phyloP scores from a whole-genome alignment of 2,113 vertebrate genomes.

The Tonatia bakeri region DNA sequence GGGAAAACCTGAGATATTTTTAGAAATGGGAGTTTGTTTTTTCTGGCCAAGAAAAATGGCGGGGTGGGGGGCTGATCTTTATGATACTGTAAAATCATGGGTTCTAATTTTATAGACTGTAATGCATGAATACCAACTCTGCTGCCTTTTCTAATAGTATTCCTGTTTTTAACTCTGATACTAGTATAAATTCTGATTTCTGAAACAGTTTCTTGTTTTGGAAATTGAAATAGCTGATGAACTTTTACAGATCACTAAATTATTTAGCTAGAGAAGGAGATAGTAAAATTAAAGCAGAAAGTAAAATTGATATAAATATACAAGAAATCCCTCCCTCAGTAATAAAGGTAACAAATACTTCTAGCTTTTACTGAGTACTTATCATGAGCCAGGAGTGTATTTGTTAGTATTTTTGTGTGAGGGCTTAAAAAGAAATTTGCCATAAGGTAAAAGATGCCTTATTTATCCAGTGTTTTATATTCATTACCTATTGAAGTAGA shows the following conservation, averaged over 20 bases:
- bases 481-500: background rate
- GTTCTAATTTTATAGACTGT: conserved; percentile 37
- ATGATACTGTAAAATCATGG: conserved; percentile 45
- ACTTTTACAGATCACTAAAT: background rate
- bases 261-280: conserved; percentile 2
- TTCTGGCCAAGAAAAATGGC: background rate
- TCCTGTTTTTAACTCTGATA: background rate
- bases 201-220: background rate
- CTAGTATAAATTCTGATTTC: background rate
- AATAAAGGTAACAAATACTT: background rate
- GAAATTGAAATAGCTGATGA: background rate
- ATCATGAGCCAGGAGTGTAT: background rate
- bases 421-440: background rate
- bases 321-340: background rate
- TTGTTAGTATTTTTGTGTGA: background rate
- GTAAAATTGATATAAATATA: background rate
- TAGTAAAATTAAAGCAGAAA: background rate
- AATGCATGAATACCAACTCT: background rate
- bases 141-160: conserved; percentile 26
- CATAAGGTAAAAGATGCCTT: background rate
- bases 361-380: background rate
- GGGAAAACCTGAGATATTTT: conserved; percentile 60
- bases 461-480: background rate
- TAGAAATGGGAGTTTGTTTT: conserved; percentile 59
- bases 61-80: conserved; percentile 4